These are phyloP conservation scores for Ammospiza caudacuta DNA, from an alignment of 2,113 vertebrate genomes.

Conservation along the genomic window DNA sequence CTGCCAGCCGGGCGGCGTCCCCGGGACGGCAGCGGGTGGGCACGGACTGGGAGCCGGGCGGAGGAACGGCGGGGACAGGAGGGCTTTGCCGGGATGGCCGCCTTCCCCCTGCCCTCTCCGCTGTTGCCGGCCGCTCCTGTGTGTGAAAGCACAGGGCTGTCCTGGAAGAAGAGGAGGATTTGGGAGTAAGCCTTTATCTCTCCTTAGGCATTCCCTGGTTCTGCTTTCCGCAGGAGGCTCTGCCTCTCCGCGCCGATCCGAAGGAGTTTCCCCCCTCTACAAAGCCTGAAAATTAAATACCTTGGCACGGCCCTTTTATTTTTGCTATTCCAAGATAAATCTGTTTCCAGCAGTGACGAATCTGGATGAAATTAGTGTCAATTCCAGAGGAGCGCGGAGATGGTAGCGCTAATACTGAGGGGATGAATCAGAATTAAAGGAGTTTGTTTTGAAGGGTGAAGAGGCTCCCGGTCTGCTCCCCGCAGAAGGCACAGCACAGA, in stretches of 20 bases:
- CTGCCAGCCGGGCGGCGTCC: neutral
- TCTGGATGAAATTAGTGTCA: conserved; percentile 52
- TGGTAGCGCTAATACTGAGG: neutral
- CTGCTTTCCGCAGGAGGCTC: neutral
- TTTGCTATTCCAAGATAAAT: conserved; percentile 29
- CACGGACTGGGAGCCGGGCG: neutral
- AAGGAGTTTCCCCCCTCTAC: neutral
- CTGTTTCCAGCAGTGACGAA: conserved; percentile 19
- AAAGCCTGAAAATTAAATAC: conserved; percentile 29
- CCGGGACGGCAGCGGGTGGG: neutral
- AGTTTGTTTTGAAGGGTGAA: neutral
- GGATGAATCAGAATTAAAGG: conserved; percentile 1
- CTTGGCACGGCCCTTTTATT: conserved; percentile 7
- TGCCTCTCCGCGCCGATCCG: neutral
- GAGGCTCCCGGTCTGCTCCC: neutral
- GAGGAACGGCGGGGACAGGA: neutral
- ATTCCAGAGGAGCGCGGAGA: conserved; percentile 6
- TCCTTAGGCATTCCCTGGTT: neutral
- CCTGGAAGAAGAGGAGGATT: neutral
- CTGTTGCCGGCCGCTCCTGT: neutral
- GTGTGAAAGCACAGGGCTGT: neutral
- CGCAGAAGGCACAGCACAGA: neutral
- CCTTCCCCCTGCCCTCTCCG: neutral
- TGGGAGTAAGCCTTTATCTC: neutral
- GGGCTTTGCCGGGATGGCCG: neutral